Evolutionary conservation across 1,140 invertebrate genomes (phyloP).

Genomic region (Pantala flavescens): DNA sequence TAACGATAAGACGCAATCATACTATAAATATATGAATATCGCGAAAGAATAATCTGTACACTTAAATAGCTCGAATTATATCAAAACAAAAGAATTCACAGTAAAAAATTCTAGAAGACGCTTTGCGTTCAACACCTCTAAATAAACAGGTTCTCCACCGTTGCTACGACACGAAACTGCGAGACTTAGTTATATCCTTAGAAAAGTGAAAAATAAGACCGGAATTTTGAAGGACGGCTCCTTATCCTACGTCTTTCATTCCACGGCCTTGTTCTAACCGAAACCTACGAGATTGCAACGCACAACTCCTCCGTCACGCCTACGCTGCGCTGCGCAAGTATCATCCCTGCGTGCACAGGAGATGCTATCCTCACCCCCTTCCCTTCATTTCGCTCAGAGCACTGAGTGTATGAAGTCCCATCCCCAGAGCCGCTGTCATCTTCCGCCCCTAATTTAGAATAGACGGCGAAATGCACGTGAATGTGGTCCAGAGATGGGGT

Average conservation of each 20-base stretch:
- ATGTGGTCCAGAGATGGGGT: not conserved
- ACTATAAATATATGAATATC: too few species aligned
- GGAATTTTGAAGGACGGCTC: not conserved
- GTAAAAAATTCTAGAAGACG: too few species aligned
- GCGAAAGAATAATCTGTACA: too few species aligned
- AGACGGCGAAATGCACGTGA: not conserved
- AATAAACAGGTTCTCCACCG: too few species aligned
- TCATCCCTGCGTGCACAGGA: not conserved
- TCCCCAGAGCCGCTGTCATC: not conserved
- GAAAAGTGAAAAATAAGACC: too few species aligned
- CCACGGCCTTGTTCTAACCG: not conserved
- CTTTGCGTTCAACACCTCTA: too few species aligned
- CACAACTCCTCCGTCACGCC: too few species aligned
- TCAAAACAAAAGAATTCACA: too few species aligned
- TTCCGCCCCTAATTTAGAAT: constrained; percentile 5
- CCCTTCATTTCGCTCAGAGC: not conserved
- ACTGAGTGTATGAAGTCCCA: not conserved
- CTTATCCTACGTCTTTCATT: not conserved
- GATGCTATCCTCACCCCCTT: not conserved
- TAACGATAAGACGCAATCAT: too few species aligned
- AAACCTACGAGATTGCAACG: not conserved
- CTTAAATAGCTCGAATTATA: too few species aligned
- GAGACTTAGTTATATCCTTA: too few species aligned
- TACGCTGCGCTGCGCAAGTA: not conserved
- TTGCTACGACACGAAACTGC: too few species aligned